A percentile compares a stretch with the other conserved stretches of the same genome.
Conservation (phyloP, 2,888 invertebrate genomes). For the Lucinisca nassula region DNA sequence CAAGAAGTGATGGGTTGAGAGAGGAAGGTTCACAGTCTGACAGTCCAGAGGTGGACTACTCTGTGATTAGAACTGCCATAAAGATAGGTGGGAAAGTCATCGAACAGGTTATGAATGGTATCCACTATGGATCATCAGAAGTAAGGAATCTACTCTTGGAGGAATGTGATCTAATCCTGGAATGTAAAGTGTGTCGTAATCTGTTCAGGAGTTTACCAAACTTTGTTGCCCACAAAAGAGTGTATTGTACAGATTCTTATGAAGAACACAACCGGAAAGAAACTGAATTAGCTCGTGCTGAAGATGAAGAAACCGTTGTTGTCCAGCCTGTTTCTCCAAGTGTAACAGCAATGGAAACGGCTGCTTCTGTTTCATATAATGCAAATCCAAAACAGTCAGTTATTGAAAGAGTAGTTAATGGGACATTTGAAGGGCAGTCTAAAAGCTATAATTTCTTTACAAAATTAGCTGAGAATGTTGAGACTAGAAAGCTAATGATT, state of each 20-base stretch:
- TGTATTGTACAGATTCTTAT: conserved; percentile 91
- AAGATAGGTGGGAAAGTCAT: conserved; percentile 78
- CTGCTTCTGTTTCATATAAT: background rate
- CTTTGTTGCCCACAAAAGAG: conserved; percentile 96
- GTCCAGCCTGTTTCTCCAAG: conserved; percentile 78
- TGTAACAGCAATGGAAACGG: conserved; percentile 18
- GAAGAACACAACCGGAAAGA: conserved; percentile 43
- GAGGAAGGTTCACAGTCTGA: background rate
- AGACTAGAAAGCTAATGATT: conserved; percentile 63
- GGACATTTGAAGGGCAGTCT: conserved; percentile 77
- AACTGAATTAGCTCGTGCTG: conserved; percentile 39
- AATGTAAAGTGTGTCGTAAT: conserved; percentile 95
- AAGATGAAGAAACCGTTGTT: conserved; percentile 75
- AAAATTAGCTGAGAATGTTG: conserved; percentile 76
- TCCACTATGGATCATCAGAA: conserved; percentile 92
- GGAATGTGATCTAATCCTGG: conserved; percentile 96
- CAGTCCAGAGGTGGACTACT: conserved; percentile 77
- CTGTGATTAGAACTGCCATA: conserved; percentile 80
- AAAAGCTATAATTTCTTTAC: conserved; percentile 78
- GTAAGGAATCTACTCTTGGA: conserved; percentile 93
- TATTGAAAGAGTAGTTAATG: conserved; percentile 70
- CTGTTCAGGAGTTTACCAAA: conserved; percentile 96
- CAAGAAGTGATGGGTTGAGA: background rate
- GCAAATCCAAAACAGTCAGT: conserved; percentile 13
- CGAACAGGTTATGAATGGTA: conserved; percentile 91